Evolutionary conservation across 2,113 vertebrate genomes (phyloP), one percentile per base, ranked within the genome.

Genomic region (Eulemur macaco): DNA sequence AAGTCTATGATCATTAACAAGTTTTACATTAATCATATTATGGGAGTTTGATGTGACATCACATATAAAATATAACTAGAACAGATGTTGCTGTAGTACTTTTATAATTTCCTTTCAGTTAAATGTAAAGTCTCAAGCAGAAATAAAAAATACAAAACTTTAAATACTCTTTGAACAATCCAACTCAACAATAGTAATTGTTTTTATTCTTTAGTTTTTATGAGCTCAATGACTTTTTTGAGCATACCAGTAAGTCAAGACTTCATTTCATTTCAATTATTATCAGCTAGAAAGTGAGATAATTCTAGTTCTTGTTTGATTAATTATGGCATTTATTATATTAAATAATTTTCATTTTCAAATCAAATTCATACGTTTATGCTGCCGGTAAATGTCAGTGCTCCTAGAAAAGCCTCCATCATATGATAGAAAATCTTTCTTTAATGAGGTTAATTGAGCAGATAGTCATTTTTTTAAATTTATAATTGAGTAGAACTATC

Each of bases 1-100:
- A 45, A 95, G n/a, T 90, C 45, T 82, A 82, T 58, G 89, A 95
- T 95, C 76, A 96, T 80, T 90, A 96, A 68, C 76, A 95, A 78
- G 31, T 91, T 88, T 95, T 85, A 88, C 3, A 85, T 25, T 92
- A 91, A 76, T 96, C 89, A 77, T 91, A 66, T 82, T 73, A 69
- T 68, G 71, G 60, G 71, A 37, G 29, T 64, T 83, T 96, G 60
- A 73, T 86, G 78, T 89, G 78, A 58, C 76, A 83, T 56, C 42
- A 93, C 68, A 83, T 7, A 81, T 52, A 92, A 76, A 95, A 66
- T 82, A 6, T 15, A 69, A 39, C 37, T 90, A 73, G 71, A 93
- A 86, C 86, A 96, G 39, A 91, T 86, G 83, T 54, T 34, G 42
- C 45, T 54, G 8, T 56, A 71, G 64, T 84, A 76, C 13, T 84